Evolutionary conservation across 2,888 invertebrate genomes (phyloP), one percentile per base, ranked within the genome.

Genomic region (Ornithoptera priamus): DNA sequence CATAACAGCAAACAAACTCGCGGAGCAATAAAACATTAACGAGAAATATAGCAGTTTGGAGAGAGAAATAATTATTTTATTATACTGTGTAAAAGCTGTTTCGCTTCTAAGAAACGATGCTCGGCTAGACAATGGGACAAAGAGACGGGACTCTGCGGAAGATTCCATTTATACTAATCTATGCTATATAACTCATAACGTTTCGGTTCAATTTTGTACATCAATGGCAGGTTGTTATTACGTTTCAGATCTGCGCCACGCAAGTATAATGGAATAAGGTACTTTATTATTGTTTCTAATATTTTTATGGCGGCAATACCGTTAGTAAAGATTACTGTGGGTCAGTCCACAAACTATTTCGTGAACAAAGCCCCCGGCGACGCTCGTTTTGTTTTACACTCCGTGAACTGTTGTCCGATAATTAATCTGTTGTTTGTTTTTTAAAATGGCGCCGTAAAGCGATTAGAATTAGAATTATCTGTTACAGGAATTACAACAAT

Each of bases 51-150:
- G 75, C 75, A 74, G 73, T 75, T 74, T 77, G 73, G 73, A 71
- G 74, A 71, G 66, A 74, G 71, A 72, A 76, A 76, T 81, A 79
- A 80, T 83, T 81, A 83, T 80, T 84, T 80, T 83, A 81, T 79
- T 79, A 77, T 77, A 60, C 72, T 67, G 61, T 67, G 68, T 72
- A 75, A 75, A 74, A 74, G 67, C 65, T 70, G 67, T 66, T 65
- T 70, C 65, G 72, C 73, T 82, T 81, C 81, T 78, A 72, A 74
- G 84, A 81, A 80, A 72, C 69, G 70, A 67, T 67, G 71, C 46
- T 72, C 68, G 68, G 17, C 70, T 65, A 63, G 69, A 75, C 74
- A 75, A 73, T 72, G 67, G 70, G 62, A 71, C 69, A 72, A 72
- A 70, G 69, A 65, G 39, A 42, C 53, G 70, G 61, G 64, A 67